Evolutionary conservation across 1,140 invertebrate genomes (phyloP).

Genomic region (Drosophila nigrodunni): DNA sequence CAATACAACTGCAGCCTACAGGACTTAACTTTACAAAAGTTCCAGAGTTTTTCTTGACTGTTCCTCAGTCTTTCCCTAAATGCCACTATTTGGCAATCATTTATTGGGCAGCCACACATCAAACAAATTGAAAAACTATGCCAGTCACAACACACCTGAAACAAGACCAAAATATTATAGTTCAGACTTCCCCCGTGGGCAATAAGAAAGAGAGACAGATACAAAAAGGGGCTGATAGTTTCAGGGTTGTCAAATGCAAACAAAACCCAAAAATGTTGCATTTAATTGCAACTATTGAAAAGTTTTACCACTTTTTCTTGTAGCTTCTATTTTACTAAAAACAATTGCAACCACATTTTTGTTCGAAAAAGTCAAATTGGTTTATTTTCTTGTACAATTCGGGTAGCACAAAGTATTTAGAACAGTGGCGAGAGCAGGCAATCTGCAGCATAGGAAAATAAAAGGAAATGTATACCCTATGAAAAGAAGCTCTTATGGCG

Average conservation of each 20-base stretch:
- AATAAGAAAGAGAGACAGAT: not conserved
- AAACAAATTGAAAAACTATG: conserved; percentile 76
- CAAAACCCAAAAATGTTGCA: conserved; percentile 73
- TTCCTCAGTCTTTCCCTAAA: not conserved
- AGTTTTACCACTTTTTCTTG: conserved; percentile 33
- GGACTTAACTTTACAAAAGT: too few relatives aligned
- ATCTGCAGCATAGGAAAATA: too few relatives aligned
- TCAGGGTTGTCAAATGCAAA: conserved; percentile 49
- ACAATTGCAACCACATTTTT: conserved; percentile 44
- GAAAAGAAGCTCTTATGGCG: too few relatives aligned
- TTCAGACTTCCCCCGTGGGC: conserved; percentile 2
- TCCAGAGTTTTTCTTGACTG: not conserved
- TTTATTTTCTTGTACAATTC: conserved; percentile 71
- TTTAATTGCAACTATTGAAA: conserved; percentile 75
- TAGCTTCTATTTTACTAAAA: conserved; percentile 10
- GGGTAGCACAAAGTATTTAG: conserved; percentile 33
- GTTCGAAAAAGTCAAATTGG: conserved; percentile 50
- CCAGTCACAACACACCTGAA: conserved; percentile 22
- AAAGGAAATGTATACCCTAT: too few relatives aligned
- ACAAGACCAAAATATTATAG: conserved; percentile 4
- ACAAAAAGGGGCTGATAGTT: not conserved
- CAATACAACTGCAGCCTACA: too few relatives aligned
- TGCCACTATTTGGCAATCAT: conserved; percentile 33
- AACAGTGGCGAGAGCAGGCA: not conserved
- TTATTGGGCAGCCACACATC: conserved; percentile 60